These are phyloP conservation scores for Athalia circularis DNA, from an alignment of 2,888 invertebrate genomes.

Conservation along the genomic window DNA sequence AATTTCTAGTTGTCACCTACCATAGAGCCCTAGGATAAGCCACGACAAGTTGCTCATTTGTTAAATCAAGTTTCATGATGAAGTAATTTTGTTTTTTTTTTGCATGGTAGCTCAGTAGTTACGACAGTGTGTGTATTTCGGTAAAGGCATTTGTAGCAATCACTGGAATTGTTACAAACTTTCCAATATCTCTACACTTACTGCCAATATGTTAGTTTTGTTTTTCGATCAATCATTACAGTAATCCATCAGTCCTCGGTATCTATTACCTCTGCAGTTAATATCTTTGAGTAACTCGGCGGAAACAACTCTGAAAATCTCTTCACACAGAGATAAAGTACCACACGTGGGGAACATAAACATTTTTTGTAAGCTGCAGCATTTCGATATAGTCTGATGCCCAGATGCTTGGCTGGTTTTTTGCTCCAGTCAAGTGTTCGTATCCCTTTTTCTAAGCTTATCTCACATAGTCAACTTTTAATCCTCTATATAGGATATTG, in stretches of 20 bases:
- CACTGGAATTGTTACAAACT: too few relatives aligned
- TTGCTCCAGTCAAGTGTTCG: conserved; percentile 54
- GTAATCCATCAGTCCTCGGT: background rate
- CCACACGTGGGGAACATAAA: conserved; percentile 26
- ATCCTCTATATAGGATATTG: conserved; percentile 2
- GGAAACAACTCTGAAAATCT: conserved; percentile 26
- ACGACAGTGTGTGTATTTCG: too few relatives aligned
- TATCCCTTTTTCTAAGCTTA: conserved; percentile 39
- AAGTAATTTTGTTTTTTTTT: too few relatives aligned
- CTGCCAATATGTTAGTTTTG: background rate
- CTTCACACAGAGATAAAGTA: conserved; percentile 34
- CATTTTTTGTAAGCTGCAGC: conserved; percentile 22
- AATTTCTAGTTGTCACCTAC: too few relatives aligned
- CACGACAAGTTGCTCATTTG: too few relatives aligned
- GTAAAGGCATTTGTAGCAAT: too few relatives aligned
- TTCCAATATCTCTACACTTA: too few relatives aligned
- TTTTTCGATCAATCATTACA: background rate
- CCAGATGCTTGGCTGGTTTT: conserved; percentile 59
- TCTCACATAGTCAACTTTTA: conserved; percentile 25
- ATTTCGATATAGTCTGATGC: conserved; percentile 35
- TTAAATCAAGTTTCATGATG: too few relatives aligned
- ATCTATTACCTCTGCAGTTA: background rate
- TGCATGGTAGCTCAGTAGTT: too few relatives aligned
- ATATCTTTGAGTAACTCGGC: conserved; percentile 2
- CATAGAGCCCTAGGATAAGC: too few relatives aligned